phyloP scores from a whole-genome alignment of 1,140 invertebrate species.

The Euura saliciscinereae region DNA sequence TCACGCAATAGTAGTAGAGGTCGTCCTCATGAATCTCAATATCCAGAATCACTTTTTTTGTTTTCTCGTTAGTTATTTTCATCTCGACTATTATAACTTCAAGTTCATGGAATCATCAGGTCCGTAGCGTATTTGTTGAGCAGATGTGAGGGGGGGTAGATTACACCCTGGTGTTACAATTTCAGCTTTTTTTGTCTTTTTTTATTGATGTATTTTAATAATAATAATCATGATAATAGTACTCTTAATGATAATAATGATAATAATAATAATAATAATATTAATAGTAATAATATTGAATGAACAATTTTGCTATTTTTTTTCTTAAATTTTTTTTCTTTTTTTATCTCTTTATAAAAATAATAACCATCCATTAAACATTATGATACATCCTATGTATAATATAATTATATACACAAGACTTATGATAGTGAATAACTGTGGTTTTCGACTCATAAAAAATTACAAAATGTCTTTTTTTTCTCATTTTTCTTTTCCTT shows the following conservation, averaged over 20 bases:
- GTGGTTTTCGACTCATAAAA: too few relatives aligned
- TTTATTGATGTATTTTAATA: slow-evolving; percentile 19
- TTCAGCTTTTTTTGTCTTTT: slow-evolving; percentile 21
- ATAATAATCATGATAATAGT: slow-evolving; percentile 28
- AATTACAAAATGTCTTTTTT: neutral
- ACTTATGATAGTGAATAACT: too few relatives aligned
- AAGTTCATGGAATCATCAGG: neutral
- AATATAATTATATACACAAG: too few relatives aligned
- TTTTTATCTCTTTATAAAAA: neutral
- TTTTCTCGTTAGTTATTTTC: neutral
- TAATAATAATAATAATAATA: neutral
- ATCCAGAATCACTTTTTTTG: too few relatives aligned
- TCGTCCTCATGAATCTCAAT: too few relatives aligned
- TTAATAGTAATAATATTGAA: too few relatives aligned
- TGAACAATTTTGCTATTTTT: too few relatives aligned
- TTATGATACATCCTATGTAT: too few relatives aligned
- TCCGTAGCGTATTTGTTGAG: too few relatives aligned
- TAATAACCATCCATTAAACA: too few relatives aligned
- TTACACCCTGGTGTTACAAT: slow-evolving; percentile 25
- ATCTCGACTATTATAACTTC: too few relatives aligned
- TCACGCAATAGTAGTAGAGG: too few relatives aligned
- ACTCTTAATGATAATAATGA: neutral
- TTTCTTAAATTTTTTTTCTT: neutral
- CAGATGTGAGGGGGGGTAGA: slow-evolving; percentile 21
- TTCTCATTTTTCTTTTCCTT: neutral